Conservation (phyloP, 1,140 invertebrate genomes). For the Diprion similis region DNA sequence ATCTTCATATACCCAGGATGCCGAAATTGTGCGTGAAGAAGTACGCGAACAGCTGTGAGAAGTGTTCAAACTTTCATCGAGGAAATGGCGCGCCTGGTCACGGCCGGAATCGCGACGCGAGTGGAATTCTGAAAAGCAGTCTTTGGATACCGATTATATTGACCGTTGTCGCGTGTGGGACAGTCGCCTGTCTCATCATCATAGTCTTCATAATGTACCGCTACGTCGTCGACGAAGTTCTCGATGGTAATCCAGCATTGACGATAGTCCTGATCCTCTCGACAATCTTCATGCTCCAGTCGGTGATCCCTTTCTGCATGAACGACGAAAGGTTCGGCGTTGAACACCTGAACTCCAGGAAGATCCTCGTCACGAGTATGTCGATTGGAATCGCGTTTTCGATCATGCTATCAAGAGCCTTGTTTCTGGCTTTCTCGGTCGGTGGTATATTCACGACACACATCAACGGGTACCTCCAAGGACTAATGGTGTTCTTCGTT, state of each 20-base stretch:
- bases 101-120: slow-evolving; percentile 10
- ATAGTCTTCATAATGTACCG: slow-evolving; percentile 62
- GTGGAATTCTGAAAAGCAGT: slow-evolving; percentile 44
- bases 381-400: slow-evolving; percentile 65
- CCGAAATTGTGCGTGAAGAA: slow-evolving; percentile 41
- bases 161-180: slow-evolving; percentile 58
- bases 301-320: slow-evolving; percentile 65
- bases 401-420: slow-evolving; percentile 64
- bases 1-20: slow-evolving; percentile 31
- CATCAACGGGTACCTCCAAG: slow-evolving; percentile 68
- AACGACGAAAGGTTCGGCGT: slow-evolving; percentile 44
- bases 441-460: slow-evolving; percentile 67
- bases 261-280: slow-evolving; percentile 63
- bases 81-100: slow-evolving; percentile 3
- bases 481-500: slow-evolving; percentile 66
- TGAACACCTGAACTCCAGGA: slow-evolving; percentile 57
- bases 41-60: slow-evolving; percentile 36
- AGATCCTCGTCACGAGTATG: slow-evolving; percentile 62
- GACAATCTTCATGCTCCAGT: slow-evolving; percentile 60
- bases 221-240: slow-evolving; percentile 59
- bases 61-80: slow-evolving; percentile 46
- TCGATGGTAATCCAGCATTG: slow-evolving; percentile 64
- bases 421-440: slow-evolving; percentile 66
- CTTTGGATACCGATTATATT: slow-evolving; percentile 61
- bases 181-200: slow-evolving; percentile 57